Conservation (phyloP, 1,140 invertebrate genomes). For the Pogonomyrmex barbatus region DNA sequence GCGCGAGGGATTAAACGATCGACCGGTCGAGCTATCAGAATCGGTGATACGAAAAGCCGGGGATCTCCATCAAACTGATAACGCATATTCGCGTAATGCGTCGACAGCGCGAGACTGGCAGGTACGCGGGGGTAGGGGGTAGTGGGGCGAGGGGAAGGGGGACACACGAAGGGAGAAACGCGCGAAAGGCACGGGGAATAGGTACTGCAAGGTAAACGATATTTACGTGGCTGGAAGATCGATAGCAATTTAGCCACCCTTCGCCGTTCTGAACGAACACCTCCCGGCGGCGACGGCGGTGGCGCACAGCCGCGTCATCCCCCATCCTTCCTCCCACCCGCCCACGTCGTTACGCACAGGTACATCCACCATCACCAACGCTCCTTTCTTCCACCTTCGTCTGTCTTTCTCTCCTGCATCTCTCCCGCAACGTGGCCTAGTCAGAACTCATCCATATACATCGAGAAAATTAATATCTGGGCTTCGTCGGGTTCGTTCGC, state of each 20-base stretch:
- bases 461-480: constrained; percentile 85
- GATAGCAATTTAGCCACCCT: constrained; percentile 80
- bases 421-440: constrained; percentile 69
- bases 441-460: constrained; percentile 85
- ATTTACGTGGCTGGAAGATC: constrained; percentile 75
- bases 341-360: constrained; percentile 43
- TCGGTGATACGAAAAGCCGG: constrained; percentile 51
- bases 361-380: constrained; percentile 37
- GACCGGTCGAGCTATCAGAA: constrained; percentile 12
- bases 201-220: constrained; percentile 77
- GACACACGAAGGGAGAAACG: neutral
- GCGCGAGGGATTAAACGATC: constrained; percentile 43
- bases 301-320: constrained; percentile 60
- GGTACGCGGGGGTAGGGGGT: neutral
- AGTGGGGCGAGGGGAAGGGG: constrained; percentile 40
- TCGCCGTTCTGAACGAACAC: constrained; percentile 70
- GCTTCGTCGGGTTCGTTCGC: constrained; percentile 78
- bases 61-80: constrained; percentile 51
- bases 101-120: neutral
- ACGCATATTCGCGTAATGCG: constrained; percentile 51
- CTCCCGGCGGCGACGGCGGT: constrained; percentile 42
- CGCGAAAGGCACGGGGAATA: constrained; percentile 42
- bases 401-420: constrained; percentile 7
- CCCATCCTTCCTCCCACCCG: constrained; percentile 23
- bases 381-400: constrained; percentile 23